Percentiles rank a stretch among this genome's conserved stretches.
Conservation (phyloP, 1,140 invertebrate species). For the Plodia interpunctella region DNA sequence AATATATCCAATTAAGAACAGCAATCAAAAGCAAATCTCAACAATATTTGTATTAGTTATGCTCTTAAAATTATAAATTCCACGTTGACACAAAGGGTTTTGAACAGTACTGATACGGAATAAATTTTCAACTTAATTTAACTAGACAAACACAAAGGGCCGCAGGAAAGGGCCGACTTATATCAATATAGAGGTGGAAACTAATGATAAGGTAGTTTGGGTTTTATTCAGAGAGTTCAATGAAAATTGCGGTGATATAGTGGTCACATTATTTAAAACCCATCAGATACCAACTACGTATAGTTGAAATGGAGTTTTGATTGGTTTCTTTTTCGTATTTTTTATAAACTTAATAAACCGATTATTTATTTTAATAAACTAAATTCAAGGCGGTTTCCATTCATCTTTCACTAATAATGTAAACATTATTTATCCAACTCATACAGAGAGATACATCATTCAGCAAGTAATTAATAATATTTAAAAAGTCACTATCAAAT, state of each 20-base stretch:
- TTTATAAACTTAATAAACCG: too few relatives aligned
- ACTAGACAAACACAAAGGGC: conserved; percentile 70
- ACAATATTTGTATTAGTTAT: conserved; percentile 30
- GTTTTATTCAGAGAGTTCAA: not conserved
- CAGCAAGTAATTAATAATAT: too few relatives aligned
- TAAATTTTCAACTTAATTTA: conserved; percentile 77
- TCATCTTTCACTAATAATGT: too few relatives aligned
- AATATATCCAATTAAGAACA: not conserved
- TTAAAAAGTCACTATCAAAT: not conserved
- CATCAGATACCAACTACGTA: too few relatives aligned
- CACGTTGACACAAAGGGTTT: conserved; percentile 55
- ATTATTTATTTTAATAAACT: too few relatives aligned
- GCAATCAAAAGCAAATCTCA: not conserved
- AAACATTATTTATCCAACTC: too few relatives aligned
- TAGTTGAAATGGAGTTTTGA: too few relatives aligned
- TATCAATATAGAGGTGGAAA: conserved; percentile 67
- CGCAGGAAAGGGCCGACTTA: conserved; percentile 58
- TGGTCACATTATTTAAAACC: too few relatives aligned
- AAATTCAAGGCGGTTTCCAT: too few relatives aligned
- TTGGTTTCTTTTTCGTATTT: too few relatives aligned
- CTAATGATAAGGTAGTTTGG: conserved; percentile 66
- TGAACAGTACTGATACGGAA: conserved; percentile 62
- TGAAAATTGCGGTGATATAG: too few relatives aligned
- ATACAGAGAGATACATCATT: too few relatives aligned
- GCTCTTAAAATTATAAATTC: conserved; percentile 66